Percentiles rank a stretch among this genome's conserved stretches.
phyloP scores from a whole-genome alignment of 2,888 invertebrate genomes.

The Cryptocephalus moraei region DNA sequence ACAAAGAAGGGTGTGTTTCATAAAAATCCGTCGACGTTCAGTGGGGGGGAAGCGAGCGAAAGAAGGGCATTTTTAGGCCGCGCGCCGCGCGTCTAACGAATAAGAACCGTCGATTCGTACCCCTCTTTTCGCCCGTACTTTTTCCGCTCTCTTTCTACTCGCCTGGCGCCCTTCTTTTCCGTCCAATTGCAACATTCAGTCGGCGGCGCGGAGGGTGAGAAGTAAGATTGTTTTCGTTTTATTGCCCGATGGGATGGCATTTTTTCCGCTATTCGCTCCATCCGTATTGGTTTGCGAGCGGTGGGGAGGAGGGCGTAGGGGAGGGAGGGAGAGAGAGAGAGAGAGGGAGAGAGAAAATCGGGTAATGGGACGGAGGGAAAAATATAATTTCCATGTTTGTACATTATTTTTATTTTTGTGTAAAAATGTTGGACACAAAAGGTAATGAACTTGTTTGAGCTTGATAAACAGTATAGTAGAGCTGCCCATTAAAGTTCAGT shows the following conservation, averaged over 20 bases:
- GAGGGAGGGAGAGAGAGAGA: constrained; percentile 4
- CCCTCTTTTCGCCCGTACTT: constrained; percentile 18
- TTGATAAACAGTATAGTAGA: too few species aligned
- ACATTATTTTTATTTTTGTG: too few species aligned
- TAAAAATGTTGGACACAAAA: too few species aligned
- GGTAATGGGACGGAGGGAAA: too few species aligned
- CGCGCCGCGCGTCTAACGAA: neutral
- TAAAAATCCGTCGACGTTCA: constrained; percentile 16
- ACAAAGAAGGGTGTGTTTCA: constrained; percentile 24
- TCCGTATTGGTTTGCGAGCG: constrained; percentile 14
- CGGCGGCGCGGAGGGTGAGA: constrained; percentile 7
- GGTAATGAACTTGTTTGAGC: too few species aligned
- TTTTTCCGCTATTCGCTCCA: constrained; percentile 7
- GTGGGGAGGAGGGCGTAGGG: constrained; percentile 3
- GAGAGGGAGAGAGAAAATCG: too few species aligned
- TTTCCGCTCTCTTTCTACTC: constrained; percentile 12
- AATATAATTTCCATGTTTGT: too few species aligned
- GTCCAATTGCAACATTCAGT: constrained; percentile 18
- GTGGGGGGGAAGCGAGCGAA: constrained; percentile 23
- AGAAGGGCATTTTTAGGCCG: constrained; percentile 13
- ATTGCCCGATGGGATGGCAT: constrained; percentile 8
- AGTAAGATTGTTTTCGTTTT: too few species aligned
- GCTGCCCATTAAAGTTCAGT: too few species aligned
- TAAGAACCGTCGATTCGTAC: constrained; percentile 11
- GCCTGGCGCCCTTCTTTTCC: constrained; percentile 17